Evolutionary conservation across 2,113 vertebrate species (phyloP), one percentile per base, ranked within the genome.

Genomic region (Paralichthys olivaceus): DNA sequence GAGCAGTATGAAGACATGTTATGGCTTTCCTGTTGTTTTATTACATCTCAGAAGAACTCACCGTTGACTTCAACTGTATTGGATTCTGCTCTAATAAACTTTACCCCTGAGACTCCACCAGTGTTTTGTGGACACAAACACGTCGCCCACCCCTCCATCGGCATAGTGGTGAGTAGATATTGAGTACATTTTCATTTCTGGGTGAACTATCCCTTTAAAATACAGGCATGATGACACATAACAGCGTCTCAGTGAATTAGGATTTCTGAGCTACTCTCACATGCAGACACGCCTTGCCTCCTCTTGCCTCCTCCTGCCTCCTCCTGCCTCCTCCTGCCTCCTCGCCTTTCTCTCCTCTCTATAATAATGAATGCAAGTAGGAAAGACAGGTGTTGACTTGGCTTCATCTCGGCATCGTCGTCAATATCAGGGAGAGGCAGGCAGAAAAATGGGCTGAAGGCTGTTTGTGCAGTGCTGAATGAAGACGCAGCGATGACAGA

Each of bases 401-500:
- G 56, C 40, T 80, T 79, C 12, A 70, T 79, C 66, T 34, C 19
- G 56, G 74, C 58, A 74, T 73, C 56, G 69, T 80, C 73, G 63
- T 69, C 56, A 73, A 59, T 79, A 68, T 2, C 61, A 63, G 65
- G 67, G 55, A 6, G 67, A 75, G 63, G 76, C 53, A 1, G 57
- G n/a, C 29, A 58, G 74, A 76, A 29, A 60, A 69, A 45, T 7
- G 6, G 57, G 77, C 47, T n/a, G 77, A 77, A 14, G 51, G 26
- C 61, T 34, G 40, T n/a, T 56, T 64, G 59, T 71, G 67, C 77
- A 69, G 68, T 4, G 29, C 28, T 43, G 40, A 34, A 40, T 19
- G 13, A 58, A 54, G 82, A 81, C 78, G 79, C 77, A 20, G 56
- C 15, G 69, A 63, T 34, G 79, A 80, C 45, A 71, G 73, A 58